Conservation (phyloP, 2,113 vertebrate species). For the Otis tarda region DNA sequence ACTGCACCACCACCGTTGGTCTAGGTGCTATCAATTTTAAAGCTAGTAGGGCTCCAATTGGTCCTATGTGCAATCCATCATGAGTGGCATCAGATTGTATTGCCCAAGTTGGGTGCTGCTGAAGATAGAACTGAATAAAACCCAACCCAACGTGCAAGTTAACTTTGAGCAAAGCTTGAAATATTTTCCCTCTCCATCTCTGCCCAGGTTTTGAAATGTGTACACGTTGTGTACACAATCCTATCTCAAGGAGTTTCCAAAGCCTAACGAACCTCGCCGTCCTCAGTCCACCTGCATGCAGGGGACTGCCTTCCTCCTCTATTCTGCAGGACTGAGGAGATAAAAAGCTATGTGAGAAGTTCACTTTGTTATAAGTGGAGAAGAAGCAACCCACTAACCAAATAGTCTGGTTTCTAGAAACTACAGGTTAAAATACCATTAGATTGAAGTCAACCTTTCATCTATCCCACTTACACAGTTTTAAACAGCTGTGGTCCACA, state of each 20-base stretch:
- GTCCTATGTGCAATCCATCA: slow-evolving; percentile 84
- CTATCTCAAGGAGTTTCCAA: neutral
- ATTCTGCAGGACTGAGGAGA: neutral
- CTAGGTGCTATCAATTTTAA: slow-evolving; percentile 84
- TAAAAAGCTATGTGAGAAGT: neutral
- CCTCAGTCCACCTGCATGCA: neutral
- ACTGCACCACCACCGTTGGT: slow-evolving; percentile 79
- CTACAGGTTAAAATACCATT: slow-evolving; percentile 5
- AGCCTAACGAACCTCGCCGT: fast-evolving
- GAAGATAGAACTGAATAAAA: slow-evolving; percentile 47
- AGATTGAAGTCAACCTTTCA: slow-evolving; percentile 43
- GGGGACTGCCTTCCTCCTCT: neutral
- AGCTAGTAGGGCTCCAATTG: slow-evolving; percentile 81
- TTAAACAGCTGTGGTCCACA: slow-evolving; percentile 3
- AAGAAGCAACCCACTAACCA: neutral
- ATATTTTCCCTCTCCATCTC: neutral
- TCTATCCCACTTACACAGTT: neutral
- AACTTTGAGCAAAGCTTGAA: slow-evolving; percentile 14
- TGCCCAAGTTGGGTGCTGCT: slow-evolving; percentile 56
- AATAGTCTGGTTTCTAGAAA: slow-evolving; percentile 30
- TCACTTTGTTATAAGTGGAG: neutral
- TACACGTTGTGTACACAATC: neutral
- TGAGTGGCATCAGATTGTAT: slow-evolving; percentile 74
- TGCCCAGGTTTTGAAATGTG: neutral
- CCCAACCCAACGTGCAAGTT: neutral